Percentiles rank a stretch among this genome's conserved stretches.
These are phyloP conservation scores for Eptesicus fuscus DNA, from an alignment of 2,113 vertebrate species.

Conservation along the genomic window DNA sequence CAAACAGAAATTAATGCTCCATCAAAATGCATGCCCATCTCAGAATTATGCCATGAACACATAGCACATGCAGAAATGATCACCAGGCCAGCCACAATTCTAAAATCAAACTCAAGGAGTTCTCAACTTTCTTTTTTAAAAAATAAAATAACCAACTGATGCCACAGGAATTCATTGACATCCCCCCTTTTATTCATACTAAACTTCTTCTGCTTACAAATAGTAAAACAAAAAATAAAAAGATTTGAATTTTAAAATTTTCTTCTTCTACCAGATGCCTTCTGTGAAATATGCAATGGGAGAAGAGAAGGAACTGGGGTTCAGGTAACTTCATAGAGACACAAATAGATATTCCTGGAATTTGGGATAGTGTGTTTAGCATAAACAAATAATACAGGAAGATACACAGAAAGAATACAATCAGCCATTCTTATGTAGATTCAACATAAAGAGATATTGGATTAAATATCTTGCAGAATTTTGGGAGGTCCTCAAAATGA, in stretches of 20 bases:
- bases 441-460: neutral
- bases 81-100: neutral
- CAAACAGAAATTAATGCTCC: neutral
- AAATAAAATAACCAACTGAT: neutral
- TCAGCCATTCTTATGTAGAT: neutral
- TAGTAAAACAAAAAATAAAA: neutral
- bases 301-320: neutral
- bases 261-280: neutral
- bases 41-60: neutral
- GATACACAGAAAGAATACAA: neutral
- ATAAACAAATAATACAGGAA: conserved; percentile 16
- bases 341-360: neutral
- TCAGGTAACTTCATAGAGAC: neutral
- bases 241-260: neutral
- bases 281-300: neutral
- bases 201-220: neutral
- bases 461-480: neutral
- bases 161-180: neutral
- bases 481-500: neutral
- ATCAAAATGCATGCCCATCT: neutral
- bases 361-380: neutral
- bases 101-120: neutral
- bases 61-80: neutral
- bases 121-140: neutral
- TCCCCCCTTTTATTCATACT: neutral